Evolutionary conservation across 2,113 vertebrate species (phyloP).

Genomic region (Setophaga kirtlandii): DNA sequence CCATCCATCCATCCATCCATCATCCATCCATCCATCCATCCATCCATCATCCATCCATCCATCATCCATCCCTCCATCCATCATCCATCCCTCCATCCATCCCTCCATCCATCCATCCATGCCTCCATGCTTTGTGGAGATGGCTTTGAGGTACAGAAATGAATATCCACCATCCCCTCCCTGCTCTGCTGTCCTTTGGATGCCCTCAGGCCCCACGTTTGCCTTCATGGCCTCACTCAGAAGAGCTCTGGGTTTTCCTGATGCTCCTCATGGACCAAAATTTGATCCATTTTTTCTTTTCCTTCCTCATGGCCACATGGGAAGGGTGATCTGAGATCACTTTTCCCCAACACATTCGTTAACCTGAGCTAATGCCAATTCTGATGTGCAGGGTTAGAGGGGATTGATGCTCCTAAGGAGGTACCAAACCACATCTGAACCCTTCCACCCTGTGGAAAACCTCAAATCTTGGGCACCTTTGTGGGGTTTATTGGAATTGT

Average conservation of each 20-base stretch:
- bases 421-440: not conserved
- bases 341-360: not conserved
- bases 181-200: not conserved
- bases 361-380: not conserved
- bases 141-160: not conserved
- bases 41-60: not conserved
- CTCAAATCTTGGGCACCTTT: not conserved
- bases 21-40: not conserved
- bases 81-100: not conserved
- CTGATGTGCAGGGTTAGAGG: not conserved
- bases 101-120: not conserved
- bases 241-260: not conserved
- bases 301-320: not conserved
- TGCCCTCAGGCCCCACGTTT: fast-evolving
- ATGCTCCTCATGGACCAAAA: not conserved
- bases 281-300: not conserved
- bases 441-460: not conserved
- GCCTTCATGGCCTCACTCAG: not conserved
- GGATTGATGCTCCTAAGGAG: not conserved
- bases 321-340: not conserved
- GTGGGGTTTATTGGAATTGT: not conserved
- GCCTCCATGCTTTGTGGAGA: not conserved
- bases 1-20: not conserved
- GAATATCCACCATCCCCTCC: not conserved
- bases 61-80: not conserved